Conservation (phyloP, 2,888 invertebrate species). For the Tenodera sinensis region DNA sequence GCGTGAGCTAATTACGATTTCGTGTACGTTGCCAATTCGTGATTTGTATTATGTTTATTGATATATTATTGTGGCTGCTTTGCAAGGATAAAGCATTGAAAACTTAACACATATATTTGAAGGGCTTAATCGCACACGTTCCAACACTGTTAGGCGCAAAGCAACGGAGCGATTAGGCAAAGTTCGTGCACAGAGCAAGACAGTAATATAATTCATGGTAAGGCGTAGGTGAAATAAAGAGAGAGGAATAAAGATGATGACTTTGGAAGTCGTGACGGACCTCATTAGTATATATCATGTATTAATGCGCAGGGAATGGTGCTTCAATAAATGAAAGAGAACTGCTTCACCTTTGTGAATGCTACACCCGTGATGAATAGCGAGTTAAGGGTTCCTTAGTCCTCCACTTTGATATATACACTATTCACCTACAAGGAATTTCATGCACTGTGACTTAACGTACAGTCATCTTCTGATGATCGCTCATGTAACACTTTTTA, state of each 20-base stretch:
- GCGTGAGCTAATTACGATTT: no score
- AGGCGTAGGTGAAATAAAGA: slow-evolving; percentile 25
- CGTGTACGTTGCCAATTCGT: no score
- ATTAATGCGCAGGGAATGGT: slow-evolving; percentile 19
- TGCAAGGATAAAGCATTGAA: background rate
- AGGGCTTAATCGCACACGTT: background rate
- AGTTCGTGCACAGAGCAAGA: background rate
- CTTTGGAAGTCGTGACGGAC: slow-evolving; percentile 1
- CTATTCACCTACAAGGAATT: background rate
- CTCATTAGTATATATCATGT: slow-evolving; percentile 27
- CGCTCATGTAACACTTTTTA: no score
- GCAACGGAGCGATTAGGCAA: background rate
- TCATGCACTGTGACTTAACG: background rate
- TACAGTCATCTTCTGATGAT: background rate
- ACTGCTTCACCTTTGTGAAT: background rate
- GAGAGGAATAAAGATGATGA: slow-evolving; percentile 18
- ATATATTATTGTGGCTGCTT: background rate
- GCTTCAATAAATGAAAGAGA: background rate
- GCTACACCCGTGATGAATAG: background rate
- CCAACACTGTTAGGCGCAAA: background rate
- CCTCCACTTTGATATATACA: no score
- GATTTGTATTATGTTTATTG: no score
- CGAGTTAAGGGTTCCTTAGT: background rate
- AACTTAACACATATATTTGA: background rate
- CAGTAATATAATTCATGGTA: slow-evolving; percentile 17